Conservation (phyloP, 2,888 invertebrate species). For the Drosophila lutescens region DNA sequence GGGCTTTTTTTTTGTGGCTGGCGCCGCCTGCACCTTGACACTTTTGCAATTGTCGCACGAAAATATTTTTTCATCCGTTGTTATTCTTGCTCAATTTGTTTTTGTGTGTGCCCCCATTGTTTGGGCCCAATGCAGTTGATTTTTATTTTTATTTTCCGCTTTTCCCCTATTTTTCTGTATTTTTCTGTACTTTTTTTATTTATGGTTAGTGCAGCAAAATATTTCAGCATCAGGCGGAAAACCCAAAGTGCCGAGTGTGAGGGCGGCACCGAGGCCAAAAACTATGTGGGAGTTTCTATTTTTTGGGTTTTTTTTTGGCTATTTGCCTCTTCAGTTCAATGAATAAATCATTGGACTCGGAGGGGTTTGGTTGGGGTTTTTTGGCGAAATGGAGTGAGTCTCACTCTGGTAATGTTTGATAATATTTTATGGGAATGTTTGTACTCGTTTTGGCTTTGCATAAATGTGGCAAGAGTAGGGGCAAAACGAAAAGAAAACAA, state of each 20-base stretch:
- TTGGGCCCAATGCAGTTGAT: conserved; percentile 18
- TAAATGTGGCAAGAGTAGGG: conserved; percentile 15
- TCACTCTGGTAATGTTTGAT: conserved; percentile 41
- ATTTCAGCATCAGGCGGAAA: conserved; percentile 39
- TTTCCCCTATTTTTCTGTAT: conserved; percentile 11
- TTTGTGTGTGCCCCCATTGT: conserved; percentile 32
- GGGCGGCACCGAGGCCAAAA: conserved; percentile 11
- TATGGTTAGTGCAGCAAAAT: conserved; percentile 42
- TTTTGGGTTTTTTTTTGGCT: conserved; percentile 7
- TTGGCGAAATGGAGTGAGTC: conserved; percentile 1
- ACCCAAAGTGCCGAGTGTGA: conserved; percentile 26
- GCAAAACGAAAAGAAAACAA: conserved; percentile 5
- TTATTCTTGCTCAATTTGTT: conserved; percentile 52
- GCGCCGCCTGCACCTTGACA: conserved; percentile 54
- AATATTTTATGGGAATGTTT: conserved; percentile 28
- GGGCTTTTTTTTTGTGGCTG: conserved; percentile 26
- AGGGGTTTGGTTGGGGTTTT: conserved; percentile 21
- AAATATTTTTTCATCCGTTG: conserved; percentile 42
- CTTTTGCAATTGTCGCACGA: conserved; percentile 55
- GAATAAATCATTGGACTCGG: conserved; percentile 46
- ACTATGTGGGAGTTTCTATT: conserved; percentile 35
- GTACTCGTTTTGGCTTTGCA: conserved; percentile 35
- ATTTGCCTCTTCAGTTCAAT: conserved; percentile 34
- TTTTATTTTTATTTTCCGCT: conserved; percentile 27
- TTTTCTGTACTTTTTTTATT: no score